Evolutionary conservation across 1,140 invertebrate genomes (phyloP), one percentile per base, ranked within the genome.

Genomic region (Neotoxoptera formosana): DNA sequence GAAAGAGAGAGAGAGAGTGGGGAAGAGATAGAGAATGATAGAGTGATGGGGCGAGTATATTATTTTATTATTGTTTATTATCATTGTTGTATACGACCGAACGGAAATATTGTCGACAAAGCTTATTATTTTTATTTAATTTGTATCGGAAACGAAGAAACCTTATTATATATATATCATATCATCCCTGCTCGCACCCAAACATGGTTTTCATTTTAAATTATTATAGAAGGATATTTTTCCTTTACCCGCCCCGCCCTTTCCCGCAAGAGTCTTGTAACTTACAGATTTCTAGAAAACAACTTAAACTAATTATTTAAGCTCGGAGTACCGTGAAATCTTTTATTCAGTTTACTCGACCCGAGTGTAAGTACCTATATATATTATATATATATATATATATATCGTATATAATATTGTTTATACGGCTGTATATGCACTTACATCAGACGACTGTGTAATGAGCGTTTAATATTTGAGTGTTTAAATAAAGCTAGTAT

Each of bases 231-330:
- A 83, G 21, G 21, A 41, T 41, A 41, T 41, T 41, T 83, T 21
- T 41, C 21, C 3, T 41, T 83, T 30, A n/a, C n/a, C 60, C 30
- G 41, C 4, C 0, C n/a, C 30, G n/a, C n/a, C 30, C 30, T 17
- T 14, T 4, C 4, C 11, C 30, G 14, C 14, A 17, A 7, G 81
- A 41, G 41, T 83, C 41, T 83, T 41, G 34, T 34, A 41, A 83
- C 81, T 23, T 41, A 41, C 17, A 83, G 81, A 83, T 83, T 83
- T 83, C 81, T 83, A 83, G 7, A 83, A 83, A 83, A 83, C 36
- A 83, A 83, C 81, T 83, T 83, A 45, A 86, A 86, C 83, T 86
- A 86, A 86, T 86, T 41, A 86, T 30, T 41, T 25, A 47, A 47
- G 83, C 9, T 86, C 83, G 36, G 41, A 45, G 36, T 45, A 45